Conservation (phyloP, 2,113 vertebrate species). For the Pteruthius melanotis region DNA sequence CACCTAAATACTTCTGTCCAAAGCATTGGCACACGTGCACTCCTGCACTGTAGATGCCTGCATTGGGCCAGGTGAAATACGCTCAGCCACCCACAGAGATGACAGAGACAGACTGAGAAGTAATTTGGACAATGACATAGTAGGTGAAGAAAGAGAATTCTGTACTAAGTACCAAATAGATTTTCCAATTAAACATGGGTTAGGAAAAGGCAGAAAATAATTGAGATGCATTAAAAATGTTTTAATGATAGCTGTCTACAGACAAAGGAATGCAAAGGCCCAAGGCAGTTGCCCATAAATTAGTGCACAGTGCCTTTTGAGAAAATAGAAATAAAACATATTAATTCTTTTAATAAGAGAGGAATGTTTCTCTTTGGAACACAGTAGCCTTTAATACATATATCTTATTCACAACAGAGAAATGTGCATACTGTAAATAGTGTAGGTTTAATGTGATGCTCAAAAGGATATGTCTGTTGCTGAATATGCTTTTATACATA, state of each 20-base stretch:
- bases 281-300: neutral
- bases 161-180: neutral
- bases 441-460: neutral
- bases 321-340: neutral
- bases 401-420: neutral
- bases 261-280: neutral
- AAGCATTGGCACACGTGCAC: rapidly evolving
- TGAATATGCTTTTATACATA: neutral
- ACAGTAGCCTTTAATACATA: neutral
- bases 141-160: neutral
- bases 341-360: neutral
- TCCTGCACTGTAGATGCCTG: neutral
- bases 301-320: neutral
- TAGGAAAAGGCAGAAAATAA: neutral
- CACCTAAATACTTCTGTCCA: neutral
- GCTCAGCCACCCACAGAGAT: neutral
- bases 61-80: neutral
- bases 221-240: neutral
- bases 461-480: neutral
- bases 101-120: neutral
- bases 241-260: neutral
- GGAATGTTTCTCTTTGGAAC: neutral
- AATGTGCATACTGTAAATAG: neutral
- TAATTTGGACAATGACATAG: neutral
- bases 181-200: neutral